Conservation (phyloP, 2,888 invertebrate genomes). For the Drosophila limbata region DNA sequence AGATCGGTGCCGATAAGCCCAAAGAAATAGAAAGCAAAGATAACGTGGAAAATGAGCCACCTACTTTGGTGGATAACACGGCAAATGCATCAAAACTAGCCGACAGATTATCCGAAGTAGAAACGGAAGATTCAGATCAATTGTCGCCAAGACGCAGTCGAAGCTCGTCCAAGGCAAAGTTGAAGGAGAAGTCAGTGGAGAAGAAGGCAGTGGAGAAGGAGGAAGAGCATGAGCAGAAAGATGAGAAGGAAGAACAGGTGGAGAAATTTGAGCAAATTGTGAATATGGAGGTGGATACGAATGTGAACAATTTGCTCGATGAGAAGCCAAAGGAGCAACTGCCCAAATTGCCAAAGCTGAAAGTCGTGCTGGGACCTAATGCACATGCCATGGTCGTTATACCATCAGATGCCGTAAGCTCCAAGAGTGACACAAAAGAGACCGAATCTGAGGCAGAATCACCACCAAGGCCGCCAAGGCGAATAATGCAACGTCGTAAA, state of each 20-base stretch:
- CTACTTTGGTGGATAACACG: conserved; percentile 3
- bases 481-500: conserved; percentile 50
- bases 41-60: conserved; percentile 42
- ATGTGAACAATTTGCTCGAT: background rate
- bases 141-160: background rate
- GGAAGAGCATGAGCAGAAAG: background rate
- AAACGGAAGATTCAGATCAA: conserved; percentile 3
- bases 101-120: conserved; percentile 5
- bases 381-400: conserved; percentile 44
- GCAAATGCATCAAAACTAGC: background rate
- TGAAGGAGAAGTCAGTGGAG: background rate
- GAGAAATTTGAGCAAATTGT: background rate
- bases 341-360: conserved; percentile 49
- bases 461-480: background rate
- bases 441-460: background rate
- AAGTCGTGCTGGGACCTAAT: conserved; percentile 54
- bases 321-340: background rate
- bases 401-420: background rate
- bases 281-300: background rate
- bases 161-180: background rate
- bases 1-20: background rate
- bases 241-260: background rate
- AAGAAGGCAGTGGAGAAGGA: background rate
- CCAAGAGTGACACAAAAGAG: background rate
- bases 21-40: conserved; percentile 8